Evolutionary conservation across 2,888 invertebrate genomes (phyloP).

Genomic region (Metopia argyrocephala): DNA sequence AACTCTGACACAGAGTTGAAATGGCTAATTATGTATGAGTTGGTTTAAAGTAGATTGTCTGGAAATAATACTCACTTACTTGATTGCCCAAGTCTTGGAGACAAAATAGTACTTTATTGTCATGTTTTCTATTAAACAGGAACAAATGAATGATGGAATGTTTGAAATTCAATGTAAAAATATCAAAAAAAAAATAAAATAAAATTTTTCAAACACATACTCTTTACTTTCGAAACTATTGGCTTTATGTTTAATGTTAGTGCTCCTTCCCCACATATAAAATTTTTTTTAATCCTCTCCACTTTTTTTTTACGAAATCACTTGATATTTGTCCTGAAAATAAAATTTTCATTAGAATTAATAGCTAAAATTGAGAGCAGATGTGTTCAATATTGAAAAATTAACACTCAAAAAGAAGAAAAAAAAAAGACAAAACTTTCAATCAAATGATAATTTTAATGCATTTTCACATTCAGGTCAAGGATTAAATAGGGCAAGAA

Average conservation of each 20-base stretch:
- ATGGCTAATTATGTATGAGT: too few relatives aligned
- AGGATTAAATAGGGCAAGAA: constrained; percentile 48
- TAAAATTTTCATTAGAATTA: constrained; percentile 40
- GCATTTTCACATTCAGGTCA: constrained; percentile 39
- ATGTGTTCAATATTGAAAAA: background rate
- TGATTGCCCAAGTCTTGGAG: too few relatives aligned
- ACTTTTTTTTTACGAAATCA: constrained; percentile 31
- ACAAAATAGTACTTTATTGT: too few relatives aligned
- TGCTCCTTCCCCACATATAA: background rate
- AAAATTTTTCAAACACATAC: too few relatives aligned
- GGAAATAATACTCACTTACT: too few relatives aligned
- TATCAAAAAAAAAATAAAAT: too few relatives aligned
- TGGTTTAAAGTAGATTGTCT: too few relatives aligned
- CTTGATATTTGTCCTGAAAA: background rate
- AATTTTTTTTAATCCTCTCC: background rate
- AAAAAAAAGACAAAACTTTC: background rate
- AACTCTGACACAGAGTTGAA: too few relatives aligned
- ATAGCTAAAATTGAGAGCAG: constrained; percentile 10
- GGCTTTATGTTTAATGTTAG: background rate
- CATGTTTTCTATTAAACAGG: too few relatives aligned
- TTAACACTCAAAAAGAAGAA: background rate
- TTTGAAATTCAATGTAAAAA: too few relatives aligned
- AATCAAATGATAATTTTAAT: constrained; percentile 26
- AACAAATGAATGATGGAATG: too few relatives aligned
- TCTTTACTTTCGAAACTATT: too few relatives aligned